Percentiles rank a stretch among this genome's conserved stretches.
phyloP scores from a whole-genome alignment of 2,113 vertebrate genomes.

The Esox niger region DNA sequence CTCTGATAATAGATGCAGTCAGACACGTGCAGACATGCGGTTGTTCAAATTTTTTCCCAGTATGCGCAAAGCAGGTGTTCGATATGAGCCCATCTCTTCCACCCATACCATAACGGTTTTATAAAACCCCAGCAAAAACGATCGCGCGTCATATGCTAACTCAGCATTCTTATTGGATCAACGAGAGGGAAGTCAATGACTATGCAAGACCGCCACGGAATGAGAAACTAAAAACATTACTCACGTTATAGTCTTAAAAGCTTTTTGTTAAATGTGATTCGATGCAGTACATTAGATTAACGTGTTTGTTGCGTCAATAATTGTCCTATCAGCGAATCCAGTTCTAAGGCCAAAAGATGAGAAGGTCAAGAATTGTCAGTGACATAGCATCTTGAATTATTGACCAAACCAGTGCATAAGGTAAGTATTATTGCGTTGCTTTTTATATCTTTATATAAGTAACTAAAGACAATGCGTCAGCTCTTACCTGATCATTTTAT shows the following conservation, averaged over 20 bases:
- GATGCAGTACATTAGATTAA: background rate
- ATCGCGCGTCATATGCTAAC: constrained; percentile 6
- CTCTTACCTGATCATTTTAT: background rate
- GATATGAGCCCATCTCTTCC: background rate
- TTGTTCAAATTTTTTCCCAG: background rate
- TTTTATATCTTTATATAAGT: background rate
- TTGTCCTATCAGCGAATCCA: background rate
- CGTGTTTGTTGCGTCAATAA: background rate
- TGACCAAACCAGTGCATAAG: background rate
- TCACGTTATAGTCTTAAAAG: background rate
- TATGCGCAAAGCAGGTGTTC: background rate
- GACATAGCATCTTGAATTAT: background rate
- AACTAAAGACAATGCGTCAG: background rate
- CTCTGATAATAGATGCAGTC: background rate
- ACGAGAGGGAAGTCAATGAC: constrained; percentile 8
- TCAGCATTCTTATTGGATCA: constrained; percentile 12
- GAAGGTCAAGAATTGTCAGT: constrained; percentile 4
- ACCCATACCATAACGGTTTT: background rate
- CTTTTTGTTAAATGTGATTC: background rate
- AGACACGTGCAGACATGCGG: background rate
- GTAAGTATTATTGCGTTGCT: background rate
- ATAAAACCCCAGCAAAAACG: background rate
- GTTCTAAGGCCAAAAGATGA: background rate
- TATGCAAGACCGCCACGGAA: constrained; percentile 6
- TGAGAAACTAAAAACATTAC: background rate